Conservation (phyloP, 1,140 invertebrate species). For the Drosophila mayri region DNA sequence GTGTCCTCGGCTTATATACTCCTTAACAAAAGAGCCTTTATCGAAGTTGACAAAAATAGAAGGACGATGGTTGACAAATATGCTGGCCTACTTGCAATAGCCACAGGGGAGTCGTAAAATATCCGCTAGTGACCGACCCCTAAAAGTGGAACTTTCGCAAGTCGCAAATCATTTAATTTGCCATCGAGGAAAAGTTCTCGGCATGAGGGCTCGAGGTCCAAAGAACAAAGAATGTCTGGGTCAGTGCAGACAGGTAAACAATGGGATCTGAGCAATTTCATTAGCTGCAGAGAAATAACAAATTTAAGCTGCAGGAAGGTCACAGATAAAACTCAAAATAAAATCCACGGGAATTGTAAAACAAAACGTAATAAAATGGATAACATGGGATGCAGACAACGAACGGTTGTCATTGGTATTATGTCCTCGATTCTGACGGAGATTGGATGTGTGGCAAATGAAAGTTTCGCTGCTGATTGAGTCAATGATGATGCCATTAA, state of each 20-base stretch:
- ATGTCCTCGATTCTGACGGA: slow-evolving; percentile 20
- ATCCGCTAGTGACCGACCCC: slow-evolving; percentile 35
- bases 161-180: slow-evolving; percentile 72
- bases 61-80: slow-evolving; percentile 3
- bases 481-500: slow-evolving; percentile 82
- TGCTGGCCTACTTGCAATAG: slow-evolving; percentile 26
- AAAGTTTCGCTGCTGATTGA: slow-evolving; percentile 77
- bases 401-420: slow-evolving; percentile 26
- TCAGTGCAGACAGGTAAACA: slow-evolving; percentile 39
- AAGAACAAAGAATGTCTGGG: slow-evolving; percentile 28
- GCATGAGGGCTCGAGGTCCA: neutral
- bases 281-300: slow-evolving; percentile 22
- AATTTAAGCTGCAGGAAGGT: slow-evolving; percentile 1
- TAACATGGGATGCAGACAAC: slow-evolving; percentile 22
- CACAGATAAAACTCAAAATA: slow-evolving; percentile 8
- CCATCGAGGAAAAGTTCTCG: slow-evolving; percentile 21
- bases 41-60: slow-evolving; percentile 1
- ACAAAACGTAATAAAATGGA: slow-evolving; percentile 20
- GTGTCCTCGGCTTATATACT: neutral
- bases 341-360: slow-evolving; percentile 23
- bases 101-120: slow-evolving; percentile 56
- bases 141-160: slow-evolving; percentile 32
- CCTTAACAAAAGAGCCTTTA: neutral
- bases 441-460: slow-evolving; percentile 64
- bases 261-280: slow-evolving; percentile 28